Evolutionary conservation across 2,888 invertebrate species (phyloP), one percentile per base, ranked within the genome.

Genomic region (Onchidella celtica): DNA sequence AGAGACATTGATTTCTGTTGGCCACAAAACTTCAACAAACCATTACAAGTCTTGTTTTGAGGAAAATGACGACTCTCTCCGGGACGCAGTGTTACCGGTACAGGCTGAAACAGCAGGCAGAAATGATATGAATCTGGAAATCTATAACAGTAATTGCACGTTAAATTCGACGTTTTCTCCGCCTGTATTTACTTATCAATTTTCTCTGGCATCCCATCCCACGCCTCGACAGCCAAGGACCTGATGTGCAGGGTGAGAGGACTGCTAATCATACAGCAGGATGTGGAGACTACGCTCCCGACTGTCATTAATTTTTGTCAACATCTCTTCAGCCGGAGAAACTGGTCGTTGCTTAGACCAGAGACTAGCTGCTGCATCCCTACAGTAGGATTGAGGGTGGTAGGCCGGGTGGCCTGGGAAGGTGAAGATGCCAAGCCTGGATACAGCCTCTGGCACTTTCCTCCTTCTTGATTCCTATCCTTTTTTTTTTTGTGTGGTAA

Each of bases 131-230:
- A n/a, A 55, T 55, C 72, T 72, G 34, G 29, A 72, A 72, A 72
- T 72, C 72, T 57, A 72, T 72, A 72, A 72, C 57, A 57, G 72
- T 72, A 72, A 72, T 32, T 72, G 72, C 72, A 72, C 1, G 55
- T 27, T 17, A 32, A 72, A 55, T 72, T 72, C 55, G 55, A 55
- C 55, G 57, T 72, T 34, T 57, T 6, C 55, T 72, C 14, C 6
- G 57, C 57, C 34, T 21, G 57, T 72, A 29, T 72, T 72, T 72
- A 57, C 38, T 57, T 57, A 72, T 55, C 72, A 72, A 72, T 72
- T 72, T 72, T 32, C 11, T 32, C n/a, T 29, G 17, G 29, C 55
- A 24, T 32, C 55, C 34, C 6, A 27, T 72, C 57, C 32, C 55
- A 55, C 72, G 57, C 72, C 72, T 72, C 32, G 34, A 29, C 36